Conservation (phyloP, 2,888 invertebrate species). For the Cylloceria caligata region DNA sequence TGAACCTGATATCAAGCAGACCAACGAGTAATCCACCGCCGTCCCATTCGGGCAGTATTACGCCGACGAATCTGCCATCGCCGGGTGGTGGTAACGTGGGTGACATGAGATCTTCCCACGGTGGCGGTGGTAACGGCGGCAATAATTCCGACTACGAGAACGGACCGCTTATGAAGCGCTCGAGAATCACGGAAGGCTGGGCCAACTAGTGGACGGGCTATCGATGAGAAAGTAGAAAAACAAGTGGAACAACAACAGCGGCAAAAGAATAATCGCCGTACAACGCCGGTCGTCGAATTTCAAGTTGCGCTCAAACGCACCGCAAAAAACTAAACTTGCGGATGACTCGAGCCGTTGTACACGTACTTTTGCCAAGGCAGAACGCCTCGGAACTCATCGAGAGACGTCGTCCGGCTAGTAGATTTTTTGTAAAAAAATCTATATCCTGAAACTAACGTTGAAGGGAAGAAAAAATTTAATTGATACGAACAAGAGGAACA, state of each 20-base stretch:
- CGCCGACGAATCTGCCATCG: conserved; percentile 93
- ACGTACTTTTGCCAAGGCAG: conserved; percentile 37
- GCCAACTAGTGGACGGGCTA: conserved; percentile 88
- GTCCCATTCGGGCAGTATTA: conserved; percentile 89
- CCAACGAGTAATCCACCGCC: conserved; percentile 83
- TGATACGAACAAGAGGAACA: conserved; percentile 31
- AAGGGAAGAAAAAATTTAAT: conserved; percentile 23
- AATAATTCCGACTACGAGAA: conserved; percentile 88
- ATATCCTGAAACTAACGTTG: conserved; percentile 75
- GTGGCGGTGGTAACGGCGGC: conserved; percentile 82
- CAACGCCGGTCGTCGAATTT: conserved; percentile 10
- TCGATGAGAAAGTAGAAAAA: conserved; percentile 3
- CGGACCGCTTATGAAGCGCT: conserved; percentile 91
- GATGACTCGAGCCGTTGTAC: conserved; percentile 58
- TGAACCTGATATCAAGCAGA: conserved; percentile 82
- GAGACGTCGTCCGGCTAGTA: conserved; percentile 38
- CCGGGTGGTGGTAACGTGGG: conserved; percentile 86
- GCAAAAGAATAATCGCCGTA: neutral
- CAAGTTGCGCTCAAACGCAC: neutral
- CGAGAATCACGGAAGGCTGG: conserved; percentile 96
- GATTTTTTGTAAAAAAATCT: conserved; percentile 50
- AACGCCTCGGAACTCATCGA: conserved; percentile 35
- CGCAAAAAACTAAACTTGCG: conserved; percentile 57
- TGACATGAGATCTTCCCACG: conserved; percentile 87
- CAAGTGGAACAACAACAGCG: neutral